A percentile compares a stretch with the other conserved stretches of the same genome.
phyloP scores from a whole-genome alignment of 2,888 invertebrate species.

The Cryptocephalus primarius region DNA sequence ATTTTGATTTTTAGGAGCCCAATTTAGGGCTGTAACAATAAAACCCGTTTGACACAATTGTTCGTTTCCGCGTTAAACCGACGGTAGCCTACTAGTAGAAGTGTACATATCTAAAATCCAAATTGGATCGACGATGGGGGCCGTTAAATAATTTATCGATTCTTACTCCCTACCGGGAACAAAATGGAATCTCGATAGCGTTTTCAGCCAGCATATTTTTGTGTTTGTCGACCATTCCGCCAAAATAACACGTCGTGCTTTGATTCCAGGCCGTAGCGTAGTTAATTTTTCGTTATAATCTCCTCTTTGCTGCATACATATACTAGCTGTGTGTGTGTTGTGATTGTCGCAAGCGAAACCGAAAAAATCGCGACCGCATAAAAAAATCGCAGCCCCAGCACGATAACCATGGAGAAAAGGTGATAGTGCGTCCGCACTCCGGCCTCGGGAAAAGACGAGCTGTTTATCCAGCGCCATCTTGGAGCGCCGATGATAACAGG shows the following conservation, averaged over 20 bases:
- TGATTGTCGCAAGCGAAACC: slow-evolving; percentile 7
- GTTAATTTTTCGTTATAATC: slow-evolving; percentile 14
- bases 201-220: slow-evolving; percentile 5
- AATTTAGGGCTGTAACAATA: too few relatives aligned
- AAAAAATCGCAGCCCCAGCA: too few relatives aligned
- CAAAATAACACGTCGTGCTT: slow-evolving; percentile 16
- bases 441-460: slow-evolving; percentile 9
- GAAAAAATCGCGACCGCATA: too few relatives aligned
- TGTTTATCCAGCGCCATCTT: slow-evolving; percentile 6
- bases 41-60: too few relatives aligned
- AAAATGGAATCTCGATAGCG: too few relatives aligned
- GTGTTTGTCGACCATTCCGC: slow-evolving; percentile 11
- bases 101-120: too few relatives aligned
- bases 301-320: slow-evolving; percentile 14
- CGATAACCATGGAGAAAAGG: slow-evolving; percentile 3
- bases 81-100: too few relatives aligned
- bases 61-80: too few relatives aligned
- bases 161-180: too few relatives aligned
- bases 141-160: too few relatives aligned
- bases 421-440: slow-evolving; percentile 9
- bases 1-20: too few relatives aligned
- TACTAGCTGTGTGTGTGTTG: slow-evolving; percentile 10
- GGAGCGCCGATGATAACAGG: slow-evolving; percentile 20
- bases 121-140: too few relatives aligned
- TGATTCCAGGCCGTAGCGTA: slow-evolving; percentile 21